Conservation (phyloP, 2,797 vertebrate species). For the Linurgus olivaceus region DNA sequence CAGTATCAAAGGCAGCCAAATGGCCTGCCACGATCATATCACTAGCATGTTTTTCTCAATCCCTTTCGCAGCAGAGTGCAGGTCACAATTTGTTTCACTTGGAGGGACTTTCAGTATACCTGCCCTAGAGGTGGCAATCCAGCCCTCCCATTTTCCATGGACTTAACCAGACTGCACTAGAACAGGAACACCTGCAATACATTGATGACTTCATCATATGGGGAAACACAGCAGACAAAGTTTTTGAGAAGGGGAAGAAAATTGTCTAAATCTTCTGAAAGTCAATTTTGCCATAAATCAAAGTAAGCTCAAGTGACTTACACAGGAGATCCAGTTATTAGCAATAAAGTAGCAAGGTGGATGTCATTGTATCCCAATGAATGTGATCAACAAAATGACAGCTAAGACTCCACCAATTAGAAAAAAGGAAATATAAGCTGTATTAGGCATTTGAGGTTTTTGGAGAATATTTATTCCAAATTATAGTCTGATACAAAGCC, state of each 20-base stretch:
- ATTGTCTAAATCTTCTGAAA: background rate
- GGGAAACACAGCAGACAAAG: background rate
- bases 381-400: background rate
- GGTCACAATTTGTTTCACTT: background rate
- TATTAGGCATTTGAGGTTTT: background rate
- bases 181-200: background rate
- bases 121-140: background rate
- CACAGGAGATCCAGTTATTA: background rate
- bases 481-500: background rate
- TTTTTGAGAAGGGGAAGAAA: background rate
- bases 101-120: background rate
- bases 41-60: background rate
- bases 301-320: background rate
- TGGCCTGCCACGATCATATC: background rate
- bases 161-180: background rate
- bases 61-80: background rate
- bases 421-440: background rate
- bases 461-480: background rate
- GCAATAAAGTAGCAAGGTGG: background rate
- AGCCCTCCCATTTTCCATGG: background rate
- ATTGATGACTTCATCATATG: background rate
- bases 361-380: background rate
- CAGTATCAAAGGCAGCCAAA: background rate
- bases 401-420: background rate
- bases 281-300: background rate